Evolutionary conservation across 1,140 invertebrate genomes (phyloP), one percentile per base, ranked within the genome.

Genomic region (Globodera ellingtonae): DNA sequence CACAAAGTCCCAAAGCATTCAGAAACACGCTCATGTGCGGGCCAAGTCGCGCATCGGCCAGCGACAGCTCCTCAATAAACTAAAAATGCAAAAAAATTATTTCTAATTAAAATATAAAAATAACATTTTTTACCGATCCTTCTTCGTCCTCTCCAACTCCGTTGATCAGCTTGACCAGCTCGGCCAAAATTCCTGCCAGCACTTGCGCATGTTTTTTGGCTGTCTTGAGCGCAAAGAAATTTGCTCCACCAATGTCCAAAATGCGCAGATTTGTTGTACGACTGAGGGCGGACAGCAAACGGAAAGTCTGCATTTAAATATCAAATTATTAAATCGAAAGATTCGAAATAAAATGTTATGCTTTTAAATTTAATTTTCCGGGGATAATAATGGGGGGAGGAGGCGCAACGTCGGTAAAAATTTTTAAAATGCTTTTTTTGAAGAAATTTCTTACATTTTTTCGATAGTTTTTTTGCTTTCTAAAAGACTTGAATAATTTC

Each of bases 121-220:
- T 10, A 72, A 72, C 47, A 21, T 21, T 46, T 6, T 50, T n/a
- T 67, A 56, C 75, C 47, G 75, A 24, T 56, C 67, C 75, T 3
- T n/a, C 21, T 10, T n/a, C 21, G 8, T 69, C 87, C 46, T 75
- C 71, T 15, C 86, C 81, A 13, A 84, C 78, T 13, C 78, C 79
- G 72, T 85, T 80, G 77, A 89, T 85, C 48, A 88, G 72, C 73
- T 87, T 86, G 13, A 88, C 87, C 10, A 88, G 66, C 72, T 88
- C 87, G 4, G 79, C 72, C 9, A 88, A 72, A 48, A 86, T 78
- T 21, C 83, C 84, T 44, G 71, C 82, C 24, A 89, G 69, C 24
- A 65, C 79, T 13, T 70, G 15, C 52, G 50, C 66, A 67, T 86
- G 75, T 24, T 88, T 87, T 46, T 84, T 84, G 74, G 85, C 87